Evolutionary conservation across 2,797 vertebrate species (phyloP), one percentile per base, ranked within the genome.

Genomic region (Onychomys leucogaster): DNA sequence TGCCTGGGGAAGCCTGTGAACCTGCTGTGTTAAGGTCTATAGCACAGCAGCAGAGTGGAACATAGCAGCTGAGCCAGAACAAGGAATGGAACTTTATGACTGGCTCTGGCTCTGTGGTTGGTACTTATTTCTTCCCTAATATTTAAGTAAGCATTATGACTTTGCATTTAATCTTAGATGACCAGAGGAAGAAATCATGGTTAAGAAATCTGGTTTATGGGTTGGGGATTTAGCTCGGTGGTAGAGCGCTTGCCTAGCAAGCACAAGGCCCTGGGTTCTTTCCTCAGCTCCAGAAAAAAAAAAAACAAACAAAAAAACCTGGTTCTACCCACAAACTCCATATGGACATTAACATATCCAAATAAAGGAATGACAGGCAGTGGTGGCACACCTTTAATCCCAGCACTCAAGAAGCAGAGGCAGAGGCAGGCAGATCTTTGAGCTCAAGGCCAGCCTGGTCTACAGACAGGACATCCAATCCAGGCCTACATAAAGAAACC

Each of bases 1-100:
- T 91, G n/a, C 55, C 43, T n/a, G 67, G 82, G 49, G 78, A 92
- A 96, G n/a, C 75, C n/a, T 91, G 55, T 61, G 61, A 88, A 81
- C 14, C 13, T 71, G 17, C n/a, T 43, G 21, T 77, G 88, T 61
- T 84, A 46, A 63, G 57, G 92, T 43, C 29, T n/a, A n/a, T 27
- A 67, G n/a, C 32, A 73, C 37, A 83, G 61, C 3, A 92, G 76
- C 57, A 75, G 29, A n/a, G 27, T 65, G 32, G 52, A 52, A 52
- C 52, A 52, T 14, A 52, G 52, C 57, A 46, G 37, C 69, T 89
- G 69, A 94, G 78, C 71, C 46, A 76, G 65, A 88, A 78, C n/a
- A 82, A 82, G 25, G 97, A 95, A 94, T 69, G 41, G 41, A 34
- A 89, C 27, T 41, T 85, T 37, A 32, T 46, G 78, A 46, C 49